These are phyloP conservation scores for Hypena proboscidalis DNA, from an alignment of 2,888 invertebrate species.

Conservation along the genomic window DNA sequence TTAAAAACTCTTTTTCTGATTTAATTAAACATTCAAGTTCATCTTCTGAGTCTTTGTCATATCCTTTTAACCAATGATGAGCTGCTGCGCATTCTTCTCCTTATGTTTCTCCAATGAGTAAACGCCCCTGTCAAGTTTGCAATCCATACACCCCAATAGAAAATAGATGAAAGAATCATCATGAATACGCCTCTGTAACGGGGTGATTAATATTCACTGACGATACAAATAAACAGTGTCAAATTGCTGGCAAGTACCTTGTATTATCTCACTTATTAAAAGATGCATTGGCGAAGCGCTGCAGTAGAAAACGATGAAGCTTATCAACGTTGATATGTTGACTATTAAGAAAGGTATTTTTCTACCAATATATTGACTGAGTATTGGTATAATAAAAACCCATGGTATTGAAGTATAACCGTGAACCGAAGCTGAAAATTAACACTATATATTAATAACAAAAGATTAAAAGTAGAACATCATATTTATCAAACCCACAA, in stretches of 20 bases:
- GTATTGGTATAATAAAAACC: conserved; percentile 26
- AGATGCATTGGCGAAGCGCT: conserved; percentile 35
- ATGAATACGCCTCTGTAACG: conserved; percentile 39
- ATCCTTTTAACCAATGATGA: conserved; percentile 41
- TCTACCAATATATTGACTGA: conserved; percentile 24
- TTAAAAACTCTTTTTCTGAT: not conserved
- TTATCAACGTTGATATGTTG: conserved; percentile 17
- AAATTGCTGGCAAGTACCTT: conserved; percentile 31
- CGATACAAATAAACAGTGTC: conserved; percentile 28
- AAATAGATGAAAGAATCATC: conserved; percentile 38
- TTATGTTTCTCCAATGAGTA: conserved; percentile 48
- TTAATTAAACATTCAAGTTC: conserved; percentile 8
- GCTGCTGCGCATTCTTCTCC: conserved; percentile 22
- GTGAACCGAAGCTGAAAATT: conserved; percentile 36
- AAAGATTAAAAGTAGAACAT: too few relatives aligned
- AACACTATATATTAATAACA: too few relatives aligned
- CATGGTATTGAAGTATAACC: conserved; percentile 28
- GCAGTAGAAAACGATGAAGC: conserved; percentile 33
- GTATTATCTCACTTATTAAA: conserved; percentile 41
- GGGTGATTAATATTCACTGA: conserved; percentile 27
- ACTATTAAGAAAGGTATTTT: conserved; percentile 25
- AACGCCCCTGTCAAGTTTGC: conserved; percentile 51
- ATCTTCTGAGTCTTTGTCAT: conserved; percentile 19
- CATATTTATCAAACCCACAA: too few relatives aligned
- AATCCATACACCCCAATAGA: conserved; percentile 30